Evolutionary conservation across 2,888 invertebrate genomes (phyloP).

Genomic region (Temnothorax unifasciatus): DNA sequence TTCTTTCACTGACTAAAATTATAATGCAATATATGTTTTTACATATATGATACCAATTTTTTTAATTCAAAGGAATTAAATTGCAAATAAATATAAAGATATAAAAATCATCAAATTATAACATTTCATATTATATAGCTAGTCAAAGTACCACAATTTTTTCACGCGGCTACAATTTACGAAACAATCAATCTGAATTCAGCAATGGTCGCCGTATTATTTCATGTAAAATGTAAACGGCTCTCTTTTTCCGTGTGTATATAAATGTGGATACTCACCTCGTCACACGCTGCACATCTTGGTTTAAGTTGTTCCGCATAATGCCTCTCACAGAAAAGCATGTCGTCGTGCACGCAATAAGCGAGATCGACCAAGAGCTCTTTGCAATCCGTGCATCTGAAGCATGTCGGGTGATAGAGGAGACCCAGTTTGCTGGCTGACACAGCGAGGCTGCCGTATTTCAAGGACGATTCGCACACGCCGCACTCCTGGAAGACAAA

Average conservation of each 20-base stretch:
- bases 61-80: neutral
- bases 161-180: neutral
- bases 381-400: conserved; percentile 94
- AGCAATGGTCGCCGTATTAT: neutral
- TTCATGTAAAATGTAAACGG: neutral
- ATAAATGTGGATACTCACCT: conserved; percentile 90
- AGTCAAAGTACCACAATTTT: neutral
- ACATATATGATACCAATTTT: neutral
- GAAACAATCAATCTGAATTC: neutral
- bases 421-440: conserved; percentile 93
- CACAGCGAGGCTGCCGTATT: conserved; percentile 93
- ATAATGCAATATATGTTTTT: neutral
- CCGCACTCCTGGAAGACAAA: conserved; percentile 90
- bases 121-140: neutral
- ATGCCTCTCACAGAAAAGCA: conserved; percentile 97
- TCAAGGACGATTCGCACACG: conserved; percentile 93
- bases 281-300: conserved; percentile 98
- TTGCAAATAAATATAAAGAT: neutral
- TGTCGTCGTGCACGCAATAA: conserved; percentile 96
- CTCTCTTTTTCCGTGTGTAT: neutral
- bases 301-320: conserved; percentile 98
- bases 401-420: conserved; percentile 97
- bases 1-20: neutral
- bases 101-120: neutral
- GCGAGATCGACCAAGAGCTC: conserved; percentile 98